phyloP scores from a whole-genome alignment of 2,888 invertebrate genomes.

The Nephrotoma guestfalica region DNA sequence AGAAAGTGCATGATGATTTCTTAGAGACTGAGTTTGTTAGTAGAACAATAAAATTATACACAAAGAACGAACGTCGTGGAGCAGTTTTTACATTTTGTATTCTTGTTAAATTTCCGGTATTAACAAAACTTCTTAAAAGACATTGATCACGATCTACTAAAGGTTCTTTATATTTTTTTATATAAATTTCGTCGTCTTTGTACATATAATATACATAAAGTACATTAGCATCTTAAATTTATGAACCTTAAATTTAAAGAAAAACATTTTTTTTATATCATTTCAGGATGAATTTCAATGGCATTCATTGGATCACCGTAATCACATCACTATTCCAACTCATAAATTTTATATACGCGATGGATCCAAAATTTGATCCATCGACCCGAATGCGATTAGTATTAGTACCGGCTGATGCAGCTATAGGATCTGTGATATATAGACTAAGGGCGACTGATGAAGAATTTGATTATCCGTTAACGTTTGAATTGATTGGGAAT shows the following conservation, averaged over 20 bases:
- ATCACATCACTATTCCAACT: slow-evolving; percentile 13
- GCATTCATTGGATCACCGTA: not conserved
- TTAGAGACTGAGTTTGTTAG: not conserved
- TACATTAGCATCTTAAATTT: too few relatives aligned
- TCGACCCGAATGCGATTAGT: slow-evolving; percentile 70
- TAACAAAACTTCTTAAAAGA: not conserved
- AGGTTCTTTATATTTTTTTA: not conserved
- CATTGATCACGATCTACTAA: not conserved
- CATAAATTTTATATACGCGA: slow-evolving; percentile 30
- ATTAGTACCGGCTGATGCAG: slow-evolving; percentile 68
- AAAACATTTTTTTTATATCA: not conserved
- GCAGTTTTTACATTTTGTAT: not conserved
- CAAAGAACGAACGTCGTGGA: not conserved
- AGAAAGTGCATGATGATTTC: not conserved
- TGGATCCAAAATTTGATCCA: slow-evolving; percentile 72
- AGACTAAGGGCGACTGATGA: slow-evolving; percentile 76
- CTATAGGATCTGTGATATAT: slow-evolving; percentile 73
- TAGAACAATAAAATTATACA: not conserved
- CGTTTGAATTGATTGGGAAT: slow-evolving; percentile 61
- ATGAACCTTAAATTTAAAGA: too few relatives aligned
- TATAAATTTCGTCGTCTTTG: too few relatives aligned
- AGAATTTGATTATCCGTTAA: slow-evolving; percentile 73
- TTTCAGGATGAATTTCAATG: not conserved
- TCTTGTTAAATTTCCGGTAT: not conserved
- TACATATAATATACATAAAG: too few relatives aligned